These are phyloP conservation scores for Ganaspis sp. DNA, from an alignment of 1,140 invertebrate species.

Conservation along the genomic window DNA sequence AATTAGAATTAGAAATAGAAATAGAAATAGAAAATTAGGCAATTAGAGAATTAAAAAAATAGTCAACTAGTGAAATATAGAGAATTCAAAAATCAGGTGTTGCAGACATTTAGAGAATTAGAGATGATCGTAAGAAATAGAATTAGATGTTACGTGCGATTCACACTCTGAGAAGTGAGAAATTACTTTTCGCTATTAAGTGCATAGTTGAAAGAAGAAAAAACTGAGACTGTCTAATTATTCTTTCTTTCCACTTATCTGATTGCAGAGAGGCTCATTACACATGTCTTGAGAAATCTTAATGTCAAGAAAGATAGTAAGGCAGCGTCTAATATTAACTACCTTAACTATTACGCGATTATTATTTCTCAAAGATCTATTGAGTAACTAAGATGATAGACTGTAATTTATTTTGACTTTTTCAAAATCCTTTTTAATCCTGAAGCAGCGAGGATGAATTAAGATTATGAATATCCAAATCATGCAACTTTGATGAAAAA, in stretches of 20 bases:
- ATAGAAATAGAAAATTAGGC: no score
- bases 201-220: background rate
- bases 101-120: no score
- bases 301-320: slow-evolving; percentile 35
- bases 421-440: background rate
- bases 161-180: background rate
- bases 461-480: background rate
- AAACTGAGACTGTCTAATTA: background rate
- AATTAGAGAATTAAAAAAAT: no score
- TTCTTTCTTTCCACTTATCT: background rate
- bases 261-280: background rate
- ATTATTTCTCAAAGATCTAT: background rate
- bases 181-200: background rate
- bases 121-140: no score
- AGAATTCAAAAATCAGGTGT: no score
- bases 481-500: no score
- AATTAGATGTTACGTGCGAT: no score
- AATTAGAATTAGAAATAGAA: no score
- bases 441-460: background rate
- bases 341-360: background rate
- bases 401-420: background rate
- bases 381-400: background rate
- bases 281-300: slow-evolving; percentile 28
- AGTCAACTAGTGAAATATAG: no score
- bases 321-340: background rate